Base-by-base conservation (phyloP, 2,113 vertebrate species). In the Gulo gulo region DNA sequence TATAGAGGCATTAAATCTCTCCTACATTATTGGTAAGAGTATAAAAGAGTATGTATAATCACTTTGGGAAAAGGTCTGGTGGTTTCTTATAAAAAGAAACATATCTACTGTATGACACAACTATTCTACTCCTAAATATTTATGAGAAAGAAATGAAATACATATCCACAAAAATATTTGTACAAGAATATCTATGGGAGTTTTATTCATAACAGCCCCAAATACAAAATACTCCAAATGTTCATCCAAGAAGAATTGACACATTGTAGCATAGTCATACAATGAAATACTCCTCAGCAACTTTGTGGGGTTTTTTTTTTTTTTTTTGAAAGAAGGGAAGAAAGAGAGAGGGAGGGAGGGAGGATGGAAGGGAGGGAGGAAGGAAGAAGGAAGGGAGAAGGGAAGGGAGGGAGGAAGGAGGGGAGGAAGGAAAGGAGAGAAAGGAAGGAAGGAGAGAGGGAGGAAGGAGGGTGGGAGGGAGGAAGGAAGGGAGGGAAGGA, bases 341-440 rank as follows among this genome's bases (percentile, higher is more conserved):
- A n/a, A 20, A 15, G 65, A 13, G 10, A 6, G 7, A 7, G 15
- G 14, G 59, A 24, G 31, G 14, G 31, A 67, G 6, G 29, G 31
- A 65, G 14, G 31, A 14, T 15, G 5, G 63, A 1, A 65, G 29
- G 5, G 6, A 65, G 13, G 2, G 31, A 65, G 6, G 13, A 6
- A 14, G 29, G 26, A 65, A 65, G 2, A 13, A 65, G 10, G 61
- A 5, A 34, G 2, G 63, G 15, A 34, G 29, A 6, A 0, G 16
- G 2, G 31, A 1, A 65, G 26, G 29, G 2, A 67, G 8, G 31
- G 3, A 26, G 9, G 14, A 6, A 31, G 16, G 7, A 20, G 1
- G 31, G 29, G 16, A 65, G 12, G 12, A 31, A 13, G 13, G 13
- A 65, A 13, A 16, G 14, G 63, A 6, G 15, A 6, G 63, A 7